phyloP scores from a whole-genome alignment of 2,888 invertebrate genomes.

The Parnassius apollo region DNA sequence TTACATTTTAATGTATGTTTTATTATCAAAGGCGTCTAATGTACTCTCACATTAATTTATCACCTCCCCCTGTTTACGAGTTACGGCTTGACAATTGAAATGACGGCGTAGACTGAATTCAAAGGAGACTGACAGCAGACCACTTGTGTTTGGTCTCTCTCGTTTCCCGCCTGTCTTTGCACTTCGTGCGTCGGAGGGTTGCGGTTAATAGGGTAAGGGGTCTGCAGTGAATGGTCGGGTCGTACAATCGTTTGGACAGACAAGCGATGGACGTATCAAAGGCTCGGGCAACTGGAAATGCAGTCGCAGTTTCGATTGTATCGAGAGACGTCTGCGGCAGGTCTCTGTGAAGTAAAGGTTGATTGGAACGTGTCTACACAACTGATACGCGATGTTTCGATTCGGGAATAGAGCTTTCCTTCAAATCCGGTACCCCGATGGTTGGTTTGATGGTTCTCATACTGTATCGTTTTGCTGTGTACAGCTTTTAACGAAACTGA shows the following conservation, averaged over 20 bases:
- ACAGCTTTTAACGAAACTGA: too few relatives aligned
- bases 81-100: slow-evolving; percentile 75
- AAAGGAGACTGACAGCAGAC: slow-evolving; percentile 49
- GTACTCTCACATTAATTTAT: slow-evolving; percentile 78
- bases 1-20: slow-evolving; percentile 79
- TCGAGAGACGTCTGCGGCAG: slow-evolving; percentile 74
- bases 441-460: slow-evolving; percentile 12
- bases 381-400: slow-evolving; percentile 61
- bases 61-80: slow-evolving; percentile 74
- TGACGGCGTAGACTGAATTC: slow-evolving; percentile 67
- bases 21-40: slow-evolving; percentile 77
- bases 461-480: slow-evolving; percentile 7
- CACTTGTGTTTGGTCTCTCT: slow-evolving; percentile 45
- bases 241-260: slow-evolving; percentile 75
- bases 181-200: slow-evolving; percentile 29
- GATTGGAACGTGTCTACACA: slow-evolving; percentile 73
- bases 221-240: slow-evolving; percentile 52
- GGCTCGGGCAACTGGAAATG: slow-evolving; percentile 70
- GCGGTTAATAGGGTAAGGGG: slow-evolving; percentile 42
- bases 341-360: slow-evolving; percentile 67
- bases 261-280: slow-evolving; percentile 80
- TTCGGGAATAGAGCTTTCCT: slow-evolving; percentile 44
- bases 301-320: slow-evolving; percentile 78
- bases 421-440: slow-evolving; percentile 28
- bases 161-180: slow-evolving; percentile 39